Percentiles rank a stretch among this genome's conserved stretches.
These are phyloP conservation scores for Schizaphis graminum DNA, from an alignment of 2,888 invertebrate species.

Conservation along the genomic window DNA sequence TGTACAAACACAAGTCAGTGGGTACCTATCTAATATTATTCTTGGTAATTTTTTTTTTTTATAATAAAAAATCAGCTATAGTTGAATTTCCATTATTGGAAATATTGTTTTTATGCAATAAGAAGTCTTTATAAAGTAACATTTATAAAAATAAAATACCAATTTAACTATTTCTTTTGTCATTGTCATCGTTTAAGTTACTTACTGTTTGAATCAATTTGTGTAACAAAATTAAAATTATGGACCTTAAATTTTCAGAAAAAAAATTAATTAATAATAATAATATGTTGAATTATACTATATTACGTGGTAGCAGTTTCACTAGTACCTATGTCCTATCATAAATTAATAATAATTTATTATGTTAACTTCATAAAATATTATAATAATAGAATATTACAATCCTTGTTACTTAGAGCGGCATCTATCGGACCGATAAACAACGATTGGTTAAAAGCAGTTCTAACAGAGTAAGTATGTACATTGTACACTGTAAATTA, in stretches of 20 bases:
- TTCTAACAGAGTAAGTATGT: background rate
- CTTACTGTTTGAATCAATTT: too few relatives aligned
- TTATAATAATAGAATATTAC: background rate
- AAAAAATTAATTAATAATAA: background rate
- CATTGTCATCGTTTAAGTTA: background rate
- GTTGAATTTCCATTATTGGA: background rate
- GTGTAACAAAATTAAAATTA: background rate
- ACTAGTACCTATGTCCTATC: too few relatives aligned
- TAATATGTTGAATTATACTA: background rate
- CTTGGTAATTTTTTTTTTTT: background rate
- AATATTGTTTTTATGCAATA: background rate
- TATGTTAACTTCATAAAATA: background rate
- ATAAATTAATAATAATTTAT: background rate
- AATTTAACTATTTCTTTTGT: background rate
- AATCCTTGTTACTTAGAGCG: background rate
- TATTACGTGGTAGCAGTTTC: background rate
- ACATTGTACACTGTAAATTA: background rate
- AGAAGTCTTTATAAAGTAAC: background rate
- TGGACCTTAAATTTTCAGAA: background rate
- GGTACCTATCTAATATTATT: background rate
- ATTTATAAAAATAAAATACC: background rate
- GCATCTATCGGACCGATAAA: background rate
- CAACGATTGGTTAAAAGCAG: background rate
- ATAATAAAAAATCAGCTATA: background rate
- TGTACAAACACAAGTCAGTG: too few relatives aligned